These are phyloP conservation scores for Procambarus clarkii DNA, from an alignment of 1,140 invertebrate species.

Conservation along the genomic window DNA sequence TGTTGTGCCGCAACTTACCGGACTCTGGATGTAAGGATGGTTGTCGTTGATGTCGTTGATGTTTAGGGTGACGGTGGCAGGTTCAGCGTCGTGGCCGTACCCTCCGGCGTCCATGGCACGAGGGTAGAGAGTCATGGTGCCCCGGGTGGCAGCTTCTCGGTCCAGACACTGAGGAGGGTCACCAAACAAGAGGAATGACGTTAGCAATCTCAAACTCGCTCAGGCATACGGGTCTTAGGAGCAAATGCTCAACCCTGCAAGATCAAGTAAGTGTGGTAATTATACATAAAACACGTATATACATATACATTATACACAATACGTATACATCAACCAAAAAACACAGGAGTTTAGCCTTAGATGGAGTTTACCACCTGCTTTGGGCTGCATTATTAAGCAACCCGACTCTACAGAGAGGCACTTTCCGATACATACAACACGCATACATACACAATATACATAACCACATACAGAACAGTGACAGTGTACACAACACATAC, in stretches of 20 bases:
- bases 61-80: slow-evolving; percentile 52
- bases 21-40: slow-evolving; percentile 69
- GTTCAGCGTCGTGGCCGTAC: slow-evolving; percentile 53
- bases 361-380: no score
- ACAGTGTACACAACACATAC: no score
- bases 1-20: slow-evolving; percentile 43
- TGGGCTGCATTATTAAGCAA: no score
- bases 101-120: slow-evolving; percentile 61
- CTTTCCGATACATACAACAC: neutral
- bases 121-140: slow-evolving; percentile 64
- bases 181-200: no score
- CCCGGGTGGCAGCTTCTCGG: slow-evolving; percentile 54
- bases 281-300: no score
- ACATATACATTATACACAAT: no score
- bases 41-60: slow-evolving; percentile 71
- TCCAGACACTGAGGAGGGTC: slow-evolving; percentile 61
- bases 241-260: no score
- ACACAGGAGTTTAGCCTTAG: no score
- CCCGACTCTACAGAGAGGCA: no score
- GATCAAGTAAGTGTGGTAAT: neutral
- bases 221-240: no score
- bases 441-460: neutral
- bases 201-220: no score
- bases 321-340: no score
- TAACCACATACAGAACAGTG: neutral